phyloP scores from a whole-genome alignment of 2,113 vertebrate species.

The Lepidothrix coronata region DNA sequence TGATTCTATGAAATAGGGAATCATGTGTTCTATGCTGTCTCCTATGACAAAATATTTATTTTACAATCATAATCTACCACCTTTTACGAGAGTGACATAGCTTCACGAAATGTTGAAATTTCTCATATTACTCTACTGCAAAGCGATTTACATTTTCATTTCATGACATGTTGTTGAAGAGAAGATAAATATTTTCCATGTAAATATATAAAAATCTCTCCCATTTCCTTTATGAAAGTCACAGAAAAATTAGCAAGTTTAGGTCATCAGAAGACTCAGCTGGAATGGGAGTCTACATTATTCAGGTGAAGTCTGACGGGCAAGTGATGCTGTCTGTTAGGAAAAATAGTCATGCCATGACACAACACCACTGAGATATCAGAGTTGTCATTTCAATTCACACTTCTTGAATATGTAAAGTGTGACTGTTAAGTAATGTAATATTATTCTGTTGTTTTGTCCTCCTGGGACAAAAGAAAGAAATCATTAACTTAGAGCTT shows the following conservation, averaged over 20 bases:
- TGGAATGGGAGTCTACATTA: not conserved
- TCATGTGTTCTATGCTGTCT: not conserved
- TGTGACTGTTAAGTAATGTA: slow-evolving; percentile 27
- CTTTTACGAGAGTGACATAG: not conserved
- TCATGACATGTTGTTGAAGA: not conserved
- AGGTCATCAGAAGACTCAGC: not conserved
- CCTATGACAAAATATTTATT: not conserved
- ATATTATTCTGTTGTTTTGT: not conserved
- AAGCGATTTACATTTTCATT: not conserved
- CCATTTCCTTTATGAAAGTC: not conserved
- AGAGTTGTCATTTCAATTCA: slow-evolving; percentile 15
- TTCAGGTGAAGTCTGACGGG: not conserved
- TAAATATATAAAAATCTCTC: not conserved
- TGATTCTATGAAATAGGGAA: not conserved
- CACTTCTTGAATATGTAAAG: slow-evolving; percentile 23
- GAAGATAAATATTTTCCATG: not conserved
- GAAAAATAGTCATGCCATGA: slow-evolving; percentile 16
- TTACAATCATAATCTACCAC: not conserved
- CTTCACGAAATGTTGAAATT: not conserved
- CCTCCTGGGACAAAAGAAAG: not conserved
- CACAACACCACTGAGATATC: not conserved
- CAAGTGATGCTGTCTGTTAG: not conserved
- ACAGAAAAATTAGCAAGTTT: not conserved
- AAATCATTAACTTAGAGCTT: not conserved
- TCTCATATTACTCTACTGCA: not conserved